phyloP scores from a whole-genome alignment of 2,797 vertebrate species.

The Molossus alvarezi region DNA sequence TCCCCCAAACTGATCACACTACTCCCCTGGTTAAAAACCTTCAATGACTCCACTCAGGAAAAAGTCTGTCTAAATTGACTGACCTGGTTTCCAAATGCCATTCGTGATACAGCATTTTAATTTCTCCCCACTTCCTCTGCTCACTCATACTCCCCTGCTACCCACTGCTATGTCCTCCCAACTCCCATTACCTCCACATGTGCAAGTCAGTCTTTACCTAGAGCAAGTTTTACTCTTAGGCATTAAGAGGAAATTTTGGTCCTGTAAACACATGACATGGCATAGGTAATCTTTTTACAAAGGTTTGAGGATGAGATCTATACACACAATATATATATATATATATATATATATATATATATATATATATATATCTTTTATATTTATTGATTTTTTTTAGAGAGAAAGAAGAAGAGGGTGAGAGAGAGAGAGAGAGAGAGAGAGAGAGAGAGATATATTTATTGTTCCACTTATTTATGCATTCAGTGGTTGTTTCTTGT shows the following conservation, averaged over 20 bases:
- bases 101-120: not conserved
- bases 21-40: not conserved
- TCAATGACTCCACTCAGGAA: not conserved
- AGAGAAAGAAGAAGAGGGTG: not conserved
- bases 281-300: constrained; percentile 5
- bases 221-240: not conserved
- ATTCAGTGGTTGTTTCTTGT: not conserved
- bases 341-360: too few relatives aligned
- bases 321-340: too few relatives aligned
- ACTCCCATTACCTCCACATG: not conserved
- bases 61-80: not conserved
- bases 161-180: not conserved
- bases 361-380: not conserved
- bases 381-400: not conserved
- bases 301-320: not conserved
- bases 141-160: not conserved
- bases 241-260: not conserved
- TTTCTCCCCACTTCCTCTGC: not conserved
- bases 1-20: not conserved
- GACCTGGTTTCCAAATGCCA: not conserved
- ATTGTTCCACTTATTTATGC: not conserved
- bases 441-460: too few relatives aligned
- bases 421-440: not conserved
- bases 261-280: not conserved
- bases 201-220: constrained; percentile 26